Evolutionary conservation across 2,113 vertebrate species (phyloP).

Genomic region (Petromus typicus): DNA sequence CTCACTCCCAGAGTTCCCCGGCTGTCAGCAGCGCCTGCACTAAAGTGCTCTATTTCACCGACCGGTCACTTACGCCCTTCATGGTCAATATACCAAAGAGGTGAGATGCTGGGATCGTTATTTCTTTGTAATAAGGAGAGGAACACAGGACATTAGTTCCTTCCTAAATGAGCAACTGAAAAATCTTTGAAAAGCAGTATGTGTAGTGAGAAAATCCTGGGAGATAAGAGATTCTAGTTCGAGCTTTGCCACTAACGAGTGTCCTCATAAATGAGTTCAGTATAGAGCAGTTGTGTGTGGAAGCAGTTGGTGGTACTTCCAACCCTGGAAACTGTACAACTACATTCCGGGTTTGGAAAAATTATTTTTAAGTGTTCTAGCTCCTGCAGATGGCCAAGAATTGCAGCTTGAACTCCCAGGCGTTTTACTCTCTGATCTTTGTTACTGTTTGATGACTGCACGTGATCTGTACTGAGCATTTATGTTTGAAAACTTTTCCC

Average conservation of each 20-base stretch:
- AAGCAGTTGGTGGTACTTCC: not conserved
- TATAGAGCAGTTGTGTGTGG: not conserved
- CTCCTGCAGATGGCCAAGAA: not conserved
- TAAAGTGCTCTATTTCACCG: slow-evolving; percentile 98
- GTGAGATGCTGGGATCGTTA: slow-evolving; percentile 83
- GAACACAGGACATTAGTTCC: not conserved
- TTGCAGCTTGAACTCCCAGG: not conserved
- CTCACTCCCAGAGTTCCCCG: slow-evolving; percentile 91
- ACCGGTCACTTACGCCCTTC: slow-evolving; percentile 96
- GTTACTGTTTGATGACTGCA: not conserved
- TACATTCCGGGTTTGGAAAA: slow-evolving; percentile 22
- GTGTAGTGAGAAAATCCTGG: not conserved
- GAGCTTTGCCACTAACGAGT: not conserved
- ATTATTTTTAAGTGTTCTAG: not conserved
- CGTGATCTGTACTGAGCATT: not conserved
- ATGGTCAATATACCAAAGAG: slow-evolving; percentile 98
- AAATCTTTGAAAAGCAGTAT: not conserved
- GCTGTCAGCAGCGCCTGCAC: slow-evolving; percentile 92
- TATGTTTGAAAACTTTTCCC: slow-evolving; percentile 22
- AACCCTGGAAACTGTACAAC: not conserved
- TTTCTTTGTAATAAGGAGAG: slow-evolving; percentile 11
- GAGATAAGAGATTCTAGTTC: not conserved
- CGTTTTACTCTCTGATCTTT: not conserved
- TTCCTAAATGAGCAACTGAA: not conserved
- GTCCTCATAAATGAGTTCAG: not conserved